These are phyloP conservation scores for Podotricha telesiphe DNA, from an alignment of 2,888 invertebrate genomes.

Conservation along the genomic window DNA sequence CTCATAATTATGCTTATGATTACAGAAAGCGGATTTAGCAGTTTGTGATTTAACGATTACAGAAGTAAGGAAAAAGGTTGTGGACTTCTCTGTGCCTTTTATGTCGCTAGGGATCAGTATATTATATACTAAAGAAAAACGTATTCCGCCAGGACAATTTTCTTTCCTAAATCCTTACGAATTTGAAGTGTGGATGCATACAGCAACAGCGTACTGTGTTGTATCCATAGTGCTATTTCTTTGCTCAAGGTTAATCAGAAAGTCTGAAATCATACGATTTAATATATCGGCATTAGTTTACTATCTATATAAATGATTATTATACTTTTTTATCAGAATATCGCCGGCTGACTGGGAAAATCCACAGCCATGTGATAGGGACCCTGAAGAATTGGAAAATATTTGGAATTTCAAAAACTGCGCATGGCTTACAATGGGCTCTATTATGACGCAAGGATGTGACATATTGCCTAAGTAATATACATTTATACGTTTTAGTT, in stretches of 20 bases:
- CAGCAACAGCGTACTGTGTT: conserved; percentile 91
- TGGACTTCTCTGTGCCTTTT: conserved; percentile 98
- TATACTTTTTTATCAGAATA: conserved; percentile 80
- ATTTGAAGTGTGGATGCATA: conserved; percentile 93
- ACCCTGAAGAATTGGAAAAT: conserved; percentile 94
- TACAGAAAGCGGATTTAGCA: conserved; percentile 71
- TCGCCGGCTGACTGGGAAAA: conserved; percentile 97
- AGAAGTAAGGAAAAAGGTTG: conserved; percentile 92
- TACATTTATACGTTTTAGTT: neutral
- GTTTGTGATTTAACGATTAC: conserved; percentile 94
- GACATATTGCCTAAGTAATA: conserved; percentile 94
- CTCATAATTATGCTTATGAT: conserved; percentile 11
- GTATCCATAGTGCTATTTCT: conserved; percentile 92
- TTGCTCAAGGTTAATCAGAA: conserved; percentile 86
- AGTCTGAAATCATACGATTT: neutral
- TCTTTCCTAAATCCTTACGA: conserved; percentile 94
- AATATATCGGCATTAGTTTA: neutral
- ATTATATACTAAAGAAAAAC: conserved; percentile 90
- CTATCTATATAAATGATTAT: neutral
- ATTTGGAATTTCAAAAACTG: conserved; percentile 94
- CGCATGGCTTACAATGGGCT: conserved; percentile 96
- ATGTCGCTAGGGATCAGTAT: conserved; percentile 97
- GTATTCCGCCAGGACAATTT: conserved; percentile 90
- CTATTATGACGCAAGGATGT: conserved; percentile 96
- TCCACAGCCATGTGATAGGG: conserved; percentile 94